These are phyloP conservation scores for Oncopodura yosiiana DNA, from an alignment of 1,140 invertebrate species.

Conservation along the genomic window DNA sequence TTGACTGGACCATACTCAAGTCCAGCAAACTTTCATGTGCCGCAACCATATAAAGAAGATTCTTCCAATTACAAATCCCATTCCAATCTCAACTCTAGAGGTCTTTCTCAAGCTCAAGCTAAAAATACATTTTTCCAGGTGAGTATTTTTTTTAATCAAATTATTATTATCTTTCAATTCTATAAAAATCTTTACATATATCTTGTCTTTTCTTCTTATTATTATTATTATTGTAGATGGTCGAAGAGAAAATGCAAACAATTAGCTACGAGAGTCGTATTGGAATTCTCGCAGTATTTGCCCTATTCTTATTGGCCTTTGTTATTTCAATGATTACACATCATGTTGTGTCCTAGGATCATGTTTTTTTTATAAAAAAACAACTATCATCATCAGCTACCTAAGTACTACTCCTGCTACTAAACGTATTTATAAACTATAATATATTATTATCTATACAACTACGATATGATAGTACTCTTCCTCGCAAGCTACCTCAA, in stretches of 20 bases:
- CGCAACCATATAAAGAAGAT: slow-evolving; percentile 10
- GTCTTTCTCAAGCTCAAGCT: slow-evolving; percentile 22
- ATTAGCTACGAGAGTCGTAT: slow-evolving; percentile 34
- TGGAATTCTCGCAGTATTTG: slow-evolving; percentile 33
- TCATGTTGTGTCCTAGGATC: slow-evolving; percentile 31
- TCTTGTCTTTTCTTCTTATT: background rate
- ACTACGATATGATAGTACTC: no score
- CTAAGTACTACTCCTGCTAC: no score
- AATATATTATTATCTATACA: no score
- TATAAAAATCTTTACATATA: background rate
- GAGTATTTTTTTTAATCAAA: background rate
- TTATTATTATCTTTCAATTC: background rate
- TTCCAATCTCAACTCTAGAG: slow-evolving; percentile 24
- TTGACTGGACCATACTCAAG: slow-evolving; percentile 33
- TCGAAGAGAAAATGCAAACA: slow-evolving; percentile 30
- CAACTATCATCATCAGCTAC: background rate
- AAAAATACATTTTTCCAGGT: slow-evolving; percentile 19
- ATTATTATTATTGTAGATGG: slow-evolving; percentile 16
- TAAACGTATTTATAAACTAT: no score
- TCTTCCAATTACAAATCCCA: slow-evolving; percentile 14
- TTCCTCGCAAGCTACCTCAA: no score
- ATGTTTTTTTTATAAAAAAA: no score
- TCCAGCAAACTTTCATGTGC: slow-evolving; percentile 26
- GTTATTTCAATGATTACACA: slow-evolving; percentile 33
- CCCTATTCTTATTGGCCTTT: slow-evolving; percentile 32